These are phyloP conservation scores for Eledona agricola DNA, from an alignment of 2,888 invertebrate species.

Conservation along the genomic window DNA sequence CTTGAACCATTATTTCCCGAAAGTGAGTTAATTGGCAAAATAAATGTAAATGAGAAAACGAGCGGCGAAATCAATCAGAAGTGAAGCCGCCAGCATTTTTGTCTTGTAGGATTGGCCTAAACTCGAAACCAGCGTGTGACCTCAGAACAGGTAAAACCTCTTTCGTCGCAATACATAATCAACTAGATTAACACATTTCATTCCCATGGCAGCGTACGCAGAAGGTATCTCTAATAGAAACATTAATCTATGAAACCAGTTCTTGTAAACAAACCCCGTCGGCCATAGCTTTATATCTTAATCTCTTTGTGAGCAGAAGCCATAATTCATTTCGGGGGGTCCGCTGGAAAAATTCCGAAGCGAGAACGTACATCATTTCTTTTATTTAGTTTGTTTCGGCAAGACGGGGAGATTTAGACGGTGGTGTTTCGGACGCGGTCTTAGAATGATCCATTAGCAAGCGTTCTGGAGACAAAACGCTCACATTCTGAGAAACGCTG, in stretches of 20 bases:
- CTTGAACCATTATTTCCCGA: no score
- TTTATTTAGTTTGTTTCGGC: constrained; percentile 34
- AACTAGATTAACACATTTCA: constrained; percentile 48
- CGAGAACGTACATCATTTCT: constrained; percentile 36
- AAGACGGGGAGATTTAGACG: constrained; percentile 28
- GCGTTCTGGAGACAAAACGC: background rate
- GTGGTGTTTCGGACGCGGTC: constrained; percentile 24
- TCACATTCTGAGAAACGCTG: constrained; percentile 28
- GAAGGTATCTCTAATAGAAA: constrained; percentile 40
- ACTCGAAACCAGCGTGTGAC: constrained; percentile 36
- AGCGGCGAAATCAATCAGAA: constrained; percentile 4
- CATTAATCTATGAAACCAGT: constrained; percentile 43
- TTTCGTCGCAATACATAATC: constrained; percentile 40
- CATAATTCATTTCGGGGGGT: constrained; percentile 49
- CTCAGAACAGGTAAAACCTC: constrained; percentile 41
- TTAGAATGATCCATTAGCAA: constrained; percentile 29
- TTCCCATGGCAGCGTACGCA: constrained; percentile 42
- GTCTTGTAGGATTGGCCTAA: background rate
- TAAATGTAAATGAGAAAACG: no score
- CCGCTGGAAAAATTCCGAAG: constrained; percentile 39
- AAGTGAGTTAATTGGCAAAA: no score
- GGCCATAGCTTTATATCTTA: constrained; percentile 50
- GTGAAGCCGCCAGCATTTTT: constrained; percentile 1
- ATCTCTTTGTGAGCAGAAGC: constrained; percentile 46
- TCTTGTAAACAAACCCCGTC: constrained; percentile 38